These are phyloP conservation scores for Candoia aspera DNA, from an alignment of 2,113 vertebrate species.

Conservation along the genomic window DNA sequence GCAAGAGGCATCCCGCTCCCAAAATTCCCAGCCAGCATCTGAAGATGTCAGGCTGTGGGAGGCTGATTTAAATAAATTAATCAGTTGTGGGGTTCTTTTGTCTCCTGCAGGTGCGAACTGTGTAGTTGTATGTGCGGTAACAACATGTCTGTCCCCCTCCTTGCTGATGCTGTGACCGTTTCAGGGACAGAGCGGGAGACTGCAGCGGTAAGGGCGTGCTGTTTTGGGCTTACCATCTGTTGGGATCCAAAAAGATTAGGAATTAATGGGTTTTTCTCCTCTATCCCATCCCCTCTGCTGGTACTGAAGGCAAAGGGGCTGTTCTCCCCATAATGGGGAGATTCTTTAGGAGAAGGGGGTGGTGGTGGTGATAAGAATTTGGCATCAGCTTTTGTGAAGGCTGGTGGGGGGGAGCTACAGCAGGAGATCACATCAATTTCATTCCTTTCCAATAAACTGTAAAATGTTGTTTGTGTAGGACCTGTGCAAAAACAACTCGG, in stretches of 20 bases:
- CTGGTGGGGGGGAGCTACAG: too few species aligned
- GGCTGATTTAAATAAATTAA: background rate
- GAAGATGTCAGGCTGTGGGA: background rate
- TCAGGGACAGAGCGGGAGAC: slow-evolving; percentile 95
- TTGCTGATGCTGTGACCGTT: slow-evolving; percentile 93
- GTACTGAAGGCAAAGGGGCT: background rate
- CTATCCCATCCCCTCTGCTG: background rate
- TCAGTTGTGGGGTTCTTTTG: background rate
- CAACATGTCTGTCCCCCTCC: slow-evolving; percentile 99
- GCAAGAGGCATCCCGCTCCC: background rate
- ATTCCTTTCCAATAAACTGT: slow-evolving; percentile 9
- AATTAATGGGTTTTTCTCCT: background rate
- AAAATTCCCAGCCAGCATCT: background rate
- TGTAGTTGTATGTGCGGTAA: slow-evolving; percentile 98
- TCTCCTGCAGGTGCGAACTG: slow-evolving; percentile 66
- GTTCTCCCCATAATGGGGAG: background rate
- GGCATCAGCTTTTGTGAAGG: background rate
- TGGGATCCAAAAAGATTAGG: slow-evolving; percentile 1
- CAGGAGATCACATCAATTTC: background rate
- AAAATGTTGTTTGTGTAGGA: slow-evolving; percentile 28
- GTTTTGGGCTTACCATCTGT: slow-evolving; percentile 15
- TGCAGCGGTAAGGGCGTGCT: slow-evolving; percentile 84
- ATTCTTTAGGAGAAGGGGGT: background rate
- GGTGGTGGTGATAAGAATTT: background rate
- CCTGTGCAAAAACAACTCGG: background rate